Percentiles rank a stretch among this genome's conserved stretches.
Evolutionary conservation across 2,113 vertebrate species (phyloP).

Genomic region (Brachyhypopomus gauderio): DNA sequence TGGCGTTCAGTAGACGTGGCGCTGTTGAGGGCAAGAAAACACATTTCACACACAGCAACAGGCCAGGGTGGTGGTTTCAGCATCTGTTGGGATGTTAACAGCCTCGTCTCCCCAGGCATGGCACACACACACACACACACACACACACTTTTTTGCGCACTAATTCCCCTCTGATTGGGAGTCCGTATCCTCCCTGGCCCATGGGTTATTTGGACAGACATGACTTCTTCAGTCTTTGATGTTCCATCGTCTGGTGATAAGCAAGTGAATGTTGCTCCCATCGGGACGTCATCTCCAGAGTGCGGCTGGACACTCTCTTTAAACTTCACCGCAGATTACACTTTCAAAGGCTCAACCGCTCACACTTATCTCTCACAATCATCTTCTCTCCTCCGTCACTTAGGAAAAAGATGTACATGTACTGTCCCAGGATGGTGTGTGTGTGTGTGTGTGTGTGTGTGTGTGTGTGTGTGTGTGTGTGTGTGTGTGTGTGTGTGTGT

Average conservation of each 20-base stretch:
- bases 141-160: neutral
- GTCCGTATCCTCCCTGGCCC: constrained; percentile 57
- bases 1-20: neutral
- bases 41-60: constrained; percentile 1
- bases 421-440: constrained; percentile 70
- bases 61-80: constrained; percentile 21
- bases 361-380: constrained; percentile 56
- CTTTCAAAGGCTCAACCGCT: constrained; percentile 74
- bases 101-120: neutral
- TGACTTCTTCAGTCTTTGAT: constrained; percentile 56
- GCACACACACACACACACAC: neutral
- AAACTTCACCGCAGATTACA: constrained; percentile 62
- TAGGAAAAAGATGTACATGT: constrained; percentile 70
- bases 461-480: constrained; percentile 45
- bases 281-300: constrained; percentile 42
- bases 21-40: neutral
- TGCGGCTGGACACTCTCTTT: constrained; percentile 47
- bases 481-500: constrained; percentile 41
- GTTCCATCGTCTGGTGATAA: constrained; percentile 60
- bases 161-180: constrained; percentile 23
- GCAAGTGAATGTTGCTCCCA: constrained; percentile 55
- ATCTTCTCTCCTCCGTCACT: constrained; percentile 58
- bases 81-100: constrained; percentile 23
- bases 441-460: constrained; percentile 41
- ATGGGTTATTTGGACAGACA: constrained; percentile 58